Conservation (phyloP, 2,888 invertebrate genomes). For the Hirtodrosophila trivittata region DNA sequence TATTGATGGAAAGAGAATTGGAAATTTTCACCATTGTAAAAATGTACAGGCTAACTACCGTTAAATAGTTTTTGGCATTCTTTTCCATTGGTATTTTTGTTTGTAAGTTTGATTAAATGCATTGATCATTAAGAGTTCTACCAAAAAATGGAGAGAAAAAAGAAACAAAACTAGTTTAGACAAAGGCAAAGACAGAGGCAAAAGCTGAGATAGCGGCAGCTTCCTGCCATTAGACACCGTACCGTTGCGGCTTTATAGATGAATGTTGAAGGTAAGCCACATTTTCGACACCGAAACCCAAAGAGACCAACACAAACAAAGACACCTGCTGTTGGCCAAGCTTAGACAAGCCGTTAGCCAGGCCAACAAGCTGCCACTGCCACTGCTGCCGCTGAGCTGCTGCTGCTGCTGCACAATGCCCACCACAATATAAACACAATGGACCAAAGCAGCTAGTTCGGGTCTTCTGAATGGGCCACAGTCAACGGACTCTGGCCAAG, state of each 20-base stretch:
- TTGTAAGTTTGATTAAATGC: slow-evolving; percentile 65
- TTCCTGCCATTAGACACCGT: slow-evolving; percentile 55
- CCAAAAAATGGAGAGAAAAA: slow-evolving; percentile 6
- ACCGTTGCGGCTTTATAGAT: slow-evolving; percentile 33
- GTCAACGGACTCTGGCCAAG: slow-evolving; percentile 17
- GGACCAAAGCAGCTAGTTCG: slow-evolving; percentile 36
- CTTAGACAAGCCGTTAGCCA: slow-evolving; percentile 49
- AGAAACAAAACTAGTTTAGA: slow-evolving; percentile 49
- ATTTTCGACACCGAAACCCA: slow-evolving; percentile 63
- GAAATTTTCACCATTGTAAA: slow-evolving; percentile 37
- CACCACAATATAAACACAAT: slow-evolving; percentile 48
- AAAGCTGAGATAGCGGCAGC: slow-evolving; percentile 46
- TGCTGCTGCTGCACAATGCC: slow-evolving; percentile 10
- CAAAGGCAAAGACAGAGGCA: slow-evolving; percentile 52
- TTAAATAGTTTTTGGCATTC: slow-evolving; percentile 65
- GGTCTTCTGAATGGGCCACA: slow-evolving; percentile 18
- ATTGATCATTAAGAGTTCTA: slow-evolving; percentile 66
- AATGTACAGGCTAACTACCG: slow-evolving; percentile 49
- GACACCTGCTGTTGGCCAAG: slow-evolving; percentile 62
- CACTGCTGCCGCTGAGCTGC: not conserved
- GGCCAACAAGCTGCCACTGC: slow-evolving; percentile 12
- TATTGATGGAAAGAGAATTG: slow-evolving; percentile 15
- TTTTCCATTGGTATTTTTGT: slow-evolving; percentile 38
- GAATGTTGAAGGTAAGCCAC: slow-evolving; percentile 72
- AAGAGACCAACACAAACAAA: slow-evolving; percentile 37